Evolutionary conservation across 2,797 vertebrate genomes (phyloP).

Genomic region (Semaprochilodus insignis): DNA sequence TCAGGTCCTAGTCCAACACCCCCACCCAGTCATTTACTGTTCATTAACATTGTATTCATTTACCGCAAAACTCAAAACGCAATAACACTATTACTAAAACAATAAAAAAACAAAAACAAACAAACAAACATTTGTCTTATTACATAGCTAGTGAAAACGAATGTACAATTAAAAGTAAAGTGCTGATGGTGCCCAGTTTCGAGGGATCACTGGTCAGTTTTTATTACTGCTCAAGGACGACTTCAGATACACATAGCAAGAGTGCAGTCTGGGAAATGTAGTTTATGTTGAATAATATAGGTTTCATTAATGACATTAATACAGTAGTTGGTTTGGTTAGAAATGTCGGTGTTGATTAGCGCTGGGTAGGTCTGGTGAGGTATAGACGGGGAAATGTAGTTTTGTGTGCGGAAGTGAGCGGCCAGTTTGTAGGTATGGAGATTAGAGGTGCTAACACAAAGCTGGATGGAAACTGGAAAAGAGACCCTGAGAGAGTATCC

Average conservation of each 20-base stretch:
- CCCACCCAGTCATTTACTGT: neutral
- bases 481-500: neutral
- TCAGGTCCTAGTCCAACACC: neutral
- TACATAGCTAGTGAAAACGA: neutral
- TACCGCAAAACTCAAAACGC: neutral
- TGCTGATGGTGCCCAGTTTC: neutral
- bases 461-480: neutral
- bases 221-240: neutral
- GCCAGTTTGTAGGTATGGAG: slow-evolving; percentile 50
- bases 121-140: neutral
- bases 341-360: neutral
- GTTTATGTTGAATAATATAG: slow-evolving; percentile 45
- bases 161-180: neutral
- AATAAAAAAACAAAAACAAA: too few species aligned
- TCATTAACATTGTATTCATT: slow-evolving; percentile 14
- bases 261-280: slow-evolving; percentile 42
- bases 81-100: slow-evolving; percentile 1
- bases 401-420: neutral
- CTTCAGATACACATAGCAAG: neutral
- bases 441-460: slow-evolving; percentile 3
- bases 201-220: neutral
- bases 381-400: slow-evolving; percentile 62
- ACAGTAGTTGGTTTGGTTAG: neutral
- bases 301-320: slow-evolving; percentile 51
- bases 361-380: slow-evolving; percentile 18